phyloP scores from a whole-genome alignment of 1,140 invertebrate species.

The Thalassaphorura encarpata region DNA sequence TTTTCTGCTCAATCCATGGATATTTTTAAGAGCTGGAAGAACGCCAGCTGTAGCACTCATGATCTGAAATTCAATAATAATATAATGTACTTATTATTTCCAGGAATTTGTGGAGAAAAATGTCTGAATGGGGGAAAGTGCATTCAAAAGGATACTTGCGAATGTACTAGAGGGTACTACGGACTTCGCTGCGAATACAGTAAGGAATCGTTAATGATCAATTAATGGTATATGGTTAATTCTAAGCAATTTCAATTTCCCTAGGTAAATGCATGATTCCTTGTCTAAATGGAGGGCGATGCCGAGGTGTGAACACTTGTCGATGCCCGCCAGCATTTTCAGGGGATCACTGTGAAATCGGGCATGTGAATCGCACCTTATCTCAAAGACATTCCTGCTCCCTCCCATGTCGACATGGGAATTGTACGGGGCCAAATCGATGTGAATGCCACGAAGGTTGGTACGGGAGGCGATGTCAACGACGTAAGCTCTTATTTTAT shows the following conservation, averaged over 20 bases:
- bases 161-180: conserved; percentile 80
- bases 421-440: conserved; percentile 53
- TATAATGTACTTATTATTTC: conserved; percentile 30
- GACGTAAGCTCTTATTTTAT: too few relatives aligned
- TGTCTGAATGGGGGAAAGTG: conserved; percentile 91
- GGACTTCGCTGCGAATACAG: conserved; percentile 80
- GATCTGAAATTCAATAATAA: too few relatives aligned
- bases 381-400: conserved; percentile 56
- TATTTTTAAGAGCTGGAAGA: too few relatives aligned
- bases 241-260: conserved; percentile 4
- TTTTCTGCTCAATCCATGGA: too few relatives aligned
- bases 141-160: conserved; percentile 81
- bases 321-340: conserved; percentile 60
- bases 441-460: conserved; percentile 62
- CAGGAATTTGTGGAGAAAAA: conserved; percentile 80
- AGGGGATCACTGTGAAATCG: conserved; percentile 78
- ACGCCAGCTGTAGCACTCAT: too few relatives aligned
- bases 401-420: conserved; percentile 56
- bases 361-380: conserved; percentile 35
- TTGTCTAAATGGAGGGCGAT: conserved; percentile 72
- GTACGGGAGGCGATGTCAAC: conserved; percentile 57
- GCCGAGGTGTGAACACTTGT: conserved; percentile 74
- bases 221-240: not conserved
- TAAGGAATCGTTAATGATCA: conserved; percentile 35
- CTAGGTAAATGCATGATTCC: conserved; percentile 80